Base-by-base conservation (phyloP, 2,113 vertebrate species). In the Oryzias woworae region DNA sequence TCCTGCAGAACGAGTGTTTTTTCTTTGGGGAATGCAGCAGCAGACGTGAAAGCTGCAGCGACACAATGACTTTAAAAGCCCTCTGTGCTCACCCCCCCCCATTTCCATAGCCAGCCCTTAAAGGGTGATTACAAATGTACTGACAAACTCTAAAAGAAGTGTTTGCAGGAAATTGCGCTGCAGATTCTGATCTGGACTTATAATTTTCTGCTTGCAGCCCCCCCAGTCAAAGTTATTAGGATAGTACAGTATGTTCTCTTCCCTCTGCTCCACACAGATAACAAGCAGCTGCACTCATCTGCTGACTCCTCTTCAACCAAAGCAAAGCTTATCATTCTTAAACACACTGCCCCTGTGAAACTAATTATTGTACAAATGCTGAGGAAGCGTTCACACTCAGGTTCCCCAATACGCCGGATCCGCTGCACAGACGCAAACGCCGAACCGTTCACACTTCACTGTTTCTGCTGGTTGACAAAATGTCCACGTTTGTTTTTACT, bases 261-360 rank as follows among this genome's bases (percentile, higher is more conserved):
- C 62, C 62, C 74, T 72, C 83, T 84, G 78, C 75, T 70, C 60
- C 31, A 59, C 22, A 22, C 60, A 81, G 87, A 88, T 88, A 88
- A 87, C 73, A 44, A 77, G 75, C 58, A 60, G 62, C 81, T 71
- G 44, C 79, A 59, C 79, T 84, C 78, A 58, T 85, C 65, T 79
- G 74, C 75, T 73, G 82, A 73, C 80, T 68, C 69, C 61, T 73
- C 81, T 74, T 72, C 79, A 82, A 72, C 75, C 75, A 72, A 65
- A 78, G 78, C 75, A 66, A 59, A 22, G 69, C 88, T 88, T 89
- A 89, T 89, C 86, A 4, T 70, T 36, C 79, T 77, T 75, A 78
- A 87, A 85, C 88, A 89, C 77, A 49, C 83, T 2, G 54, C 83
- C 77, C 64, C 78, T 64, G 66, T 73, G 75, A 81, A 87, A 85